phyloP scores from a whole-genome alignment of 1,140 invertebrate species.

The Euura lappo region DNA sequence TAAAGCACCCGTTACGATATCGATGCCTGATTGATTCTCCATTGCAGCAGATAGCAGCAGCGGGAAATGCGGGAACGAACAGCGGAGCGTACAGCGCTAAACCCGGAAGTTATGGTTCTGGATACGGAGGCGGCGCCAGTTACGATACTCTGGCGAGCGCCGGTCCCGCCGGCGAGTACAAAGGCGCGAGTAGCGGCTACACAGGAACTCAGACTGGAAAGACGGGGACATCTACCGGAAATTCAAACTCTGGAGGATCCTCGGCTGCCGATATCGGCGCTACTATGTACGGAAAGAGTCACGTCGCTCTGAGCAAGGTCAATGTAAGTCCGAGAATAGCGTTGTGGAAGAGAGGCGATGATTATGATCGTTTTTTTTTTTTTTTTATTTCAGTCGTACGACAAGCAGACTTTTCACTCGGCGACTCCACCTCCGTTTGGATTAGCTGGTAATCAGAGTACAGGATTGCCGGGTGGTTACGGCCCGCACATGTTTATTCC shows the following conservation, averaged over 20 bases:
- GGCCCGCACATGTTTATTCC: constrained; percentile 76
- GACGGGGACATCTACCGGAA: constrained; percentile 52
- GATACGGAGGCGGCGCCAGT: constrained; percentile 66
- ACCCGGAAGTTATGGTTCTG: constrained; percentile 69
- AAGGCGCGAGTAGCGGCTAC: constrained; percentile 51
- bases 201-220: constrained; percentile 59
- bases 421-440: constrained; percentile 83
- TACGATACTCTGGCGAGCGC: constrained; percentile 70
- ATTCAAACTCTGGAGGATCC: constrained; percentile 62
- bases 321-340: constrained; percentile 63
- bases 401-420: constrained; percentile 84
- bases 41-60: constrained; percentile 68
- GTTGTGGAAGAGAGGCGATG: neutral
- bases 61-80: constrained; percentile 67
- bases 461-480: constrained; percentile 72
- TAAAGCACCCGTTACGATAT: neutral
- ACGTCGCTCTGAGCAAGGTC: constrained; percentile 76
- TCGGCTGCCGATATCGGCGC: constrained; percentile 69
- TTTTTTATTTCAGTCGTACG: constrained; percentile 71
- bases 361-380: constrained; percentile 31
- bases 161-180: constrained; percentile 58
- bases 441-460: constrained; percentile 74
- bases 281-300: constrained; percentile 76
- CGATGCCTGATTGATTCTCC: constrained; percentile 23
- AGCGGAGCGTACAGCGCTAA: constrained; percentile 70